These are phyloP conservation scores for Panagrolaimus sp. DNA, from an alignment of 1,140 invertebrate genomes.

Conservation along the genomic window DNA sequence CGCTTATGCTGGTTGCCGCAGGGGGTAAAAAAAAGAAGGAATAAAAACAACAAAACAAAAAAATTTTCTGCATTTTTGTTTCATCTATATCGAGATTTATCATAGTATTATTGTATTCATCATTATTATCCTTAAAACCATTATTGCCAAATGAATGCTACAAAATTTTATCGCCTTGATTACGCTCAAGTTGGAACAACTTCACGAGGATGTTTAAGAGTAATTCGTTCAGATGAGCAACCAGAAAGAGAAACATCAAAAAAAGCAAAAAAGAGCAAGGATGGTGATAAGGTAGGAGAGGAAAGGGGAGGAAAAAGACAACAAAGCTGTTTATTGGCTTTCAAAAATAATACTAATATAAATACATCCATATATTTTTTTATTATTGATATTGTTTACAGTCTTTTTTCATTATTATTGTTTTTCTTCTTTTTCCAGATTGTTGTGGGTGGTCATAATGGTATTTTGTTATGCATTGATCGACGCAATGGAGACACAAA, in stretches of 20 bases:
- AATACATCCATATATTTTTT: background rate
- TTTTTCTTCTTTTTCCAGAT: slow-evolving; percentile 62
- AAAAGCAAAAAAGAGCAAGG: background rate
- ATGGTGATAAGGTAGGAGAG: background rate
- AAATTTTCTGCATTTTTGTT: too few relatives aligned
- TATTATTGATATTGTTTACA: background rate
- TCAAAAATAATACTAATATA: too few relatives aligned
- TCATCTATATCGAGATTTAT: too few relatives aligned
- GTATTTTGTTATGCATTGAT: slow-evolving; percentile 72
- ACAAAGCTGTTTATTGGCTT: background rate
- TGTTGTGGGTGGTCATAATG: slow-evolving; percentile 74
- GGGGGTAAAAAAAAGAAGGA: too few relatives aligned
- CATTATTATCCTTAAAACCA: too few relatives aligned
- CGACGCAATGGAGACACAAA: slow-evolving; percentile 74
- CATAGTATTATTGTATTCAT: too few relatives aligned
- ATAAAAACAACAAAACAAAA: too few relatives aligned
- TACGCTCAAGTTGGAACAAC: slow-evolving; percentile 48
- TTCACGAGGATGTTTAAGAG: slow-evolving; percentile 31
- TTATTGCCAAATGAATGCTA: slow-evolving; percentile 20
- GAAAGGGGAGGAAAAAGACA: background rate
- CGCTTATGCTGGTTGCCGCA: too few relatives aligned
- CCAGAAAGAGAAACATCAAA: slow-evolving; percentile 3
- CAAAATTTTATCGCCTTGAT: slow-evolving; percentile 38
- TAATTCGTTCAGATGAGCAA: slow-evolving; percentile 12
- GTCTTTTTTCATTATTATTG: background rate